Evolutionary conservation across 2,888 invertebrate genomes (phyloP).

Genomic region (Tetranychus piercei): DNA sequence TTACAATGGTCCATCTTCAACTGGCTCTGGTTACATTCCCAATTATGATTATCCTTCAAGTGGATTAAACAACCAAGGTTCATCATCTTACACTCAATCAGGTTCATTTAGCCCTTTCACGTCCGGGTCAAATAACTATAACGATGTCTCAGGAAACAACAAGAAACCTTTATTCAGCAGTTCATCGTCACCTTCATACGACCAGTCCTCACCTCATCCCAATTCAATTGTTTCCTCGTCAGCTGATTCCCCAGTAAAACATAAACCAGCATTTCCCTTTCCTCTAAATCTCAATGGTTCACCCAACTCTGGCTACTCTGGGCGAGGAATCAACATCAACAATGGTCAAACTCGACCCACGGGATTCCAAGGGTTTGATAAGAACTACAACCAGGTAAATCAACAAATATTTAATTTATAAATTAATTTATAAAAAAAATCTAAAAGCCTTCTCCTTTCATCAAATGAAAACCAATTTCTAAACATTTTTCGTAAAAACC

Average conservation of each 20-base stretch:
- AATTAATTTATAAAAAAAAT: neutral
- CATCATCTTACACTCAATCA: neutral
- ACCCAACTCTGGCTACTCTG: neutral
- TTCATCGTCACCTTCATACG: neutral
- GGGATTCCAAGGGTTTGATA: neutral
- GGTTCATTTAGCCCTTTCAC: neutral
- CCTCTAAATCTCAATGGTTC: neutral
- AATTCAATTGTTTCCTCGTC: neutral
- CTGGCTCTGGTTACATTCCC: neutral
- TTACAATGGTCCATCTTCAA: neutral
- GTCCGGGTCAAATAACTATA: too few relatives aligned
- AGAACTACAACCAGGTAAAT: neutral
- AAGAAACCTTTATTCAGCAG: neutral
- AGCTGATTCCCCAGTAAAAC: neutral
- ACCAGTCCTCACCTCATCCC: neutral
- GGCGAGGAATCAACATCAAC: neutral
- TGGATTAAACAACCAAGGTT: neutral
- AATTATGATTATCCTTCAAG: neutral
- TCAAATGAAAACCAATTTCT: too few relatives aligned
- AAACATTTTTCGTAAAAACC: too few relatives aligned
- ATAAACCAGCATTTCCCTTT: neutral
- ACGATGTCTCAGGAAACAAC: neutral
- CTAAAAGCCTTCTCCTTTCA: neutral
- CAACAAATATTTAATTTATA: neutral
- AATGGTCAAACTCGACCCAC: neutral